Evolutionary conservation across 1,140 invertebrate species (phyloP).

Genomic region (Nixonia krombeini): DNA sequence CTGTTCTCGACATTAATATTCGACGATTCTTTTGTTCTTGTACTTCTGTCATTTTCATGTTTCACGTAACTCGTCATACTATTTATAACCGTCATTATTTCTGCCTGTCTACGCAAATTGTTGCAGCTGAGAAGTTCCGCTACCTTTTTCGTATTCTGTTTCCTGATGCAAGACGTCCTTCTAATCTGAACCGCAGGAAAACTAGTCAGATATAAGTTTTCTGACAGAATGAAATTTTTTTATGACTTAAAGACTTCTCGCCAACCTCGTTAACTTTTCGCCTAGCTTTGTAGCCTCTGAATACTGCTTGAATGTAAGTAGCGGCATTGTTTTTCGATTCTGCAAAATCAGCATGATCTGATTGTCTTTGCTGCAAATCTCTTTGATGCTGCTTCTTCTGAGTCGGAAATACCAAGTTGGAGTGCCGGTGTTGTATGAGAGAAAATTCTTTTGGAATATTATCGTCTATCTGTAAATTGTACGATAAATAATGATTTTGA

Average conservation of each 20-base stretch:
- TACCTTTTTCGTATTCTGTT: constrained; percentile 55
- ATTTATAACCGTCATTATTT: neutral
- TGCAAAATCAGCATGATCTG: constrained; percentile 44
- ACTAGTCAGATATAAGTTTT: neutral
- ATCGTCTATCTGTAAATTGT: constrained; percentile 14
- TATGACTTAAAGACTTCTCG: neutral
- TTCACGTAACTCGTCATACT: neutral
- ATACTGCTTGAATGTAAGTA: constrained; percentile 81
- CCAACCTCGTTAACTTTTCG: constrained; percentile 75
- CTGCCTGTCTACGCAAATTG: constrained; percentile 17
- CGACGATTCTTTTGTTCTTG: constrained; percentile 11
- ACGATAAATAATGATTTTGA: constrained; percentile 12
- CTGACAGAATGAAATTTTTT: neutral
- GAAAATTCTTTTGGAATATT: constrained; percentile 11
- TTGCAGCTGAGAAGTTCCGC: constrained; percentile 50
- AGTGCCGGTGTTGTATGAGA: constrained; percentile 17
- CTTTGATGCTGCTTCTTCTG: constrained; percentile 32
- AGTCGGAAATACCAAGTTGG: constrained; percentile 20
- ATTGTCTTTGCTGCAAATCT: constrained; percentile 17
- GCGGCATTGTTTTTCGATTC: constrained; percentile 74
- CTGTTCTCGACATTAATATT: neutral
- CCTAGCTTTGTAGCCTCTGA: constrained; percentile 78
- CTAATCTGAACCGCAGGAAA: constrained; percentile 44
- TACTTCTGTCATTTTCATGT: constrained; percentile 16
- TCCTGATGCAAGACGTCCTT: constrained; percentile 49